Evolutionary conservation across 2,113 vertebrate species (phyloP), one percentile per base, ranked within the genome.

Genomic region (Paramormyrops kingsleyae): DNA sequence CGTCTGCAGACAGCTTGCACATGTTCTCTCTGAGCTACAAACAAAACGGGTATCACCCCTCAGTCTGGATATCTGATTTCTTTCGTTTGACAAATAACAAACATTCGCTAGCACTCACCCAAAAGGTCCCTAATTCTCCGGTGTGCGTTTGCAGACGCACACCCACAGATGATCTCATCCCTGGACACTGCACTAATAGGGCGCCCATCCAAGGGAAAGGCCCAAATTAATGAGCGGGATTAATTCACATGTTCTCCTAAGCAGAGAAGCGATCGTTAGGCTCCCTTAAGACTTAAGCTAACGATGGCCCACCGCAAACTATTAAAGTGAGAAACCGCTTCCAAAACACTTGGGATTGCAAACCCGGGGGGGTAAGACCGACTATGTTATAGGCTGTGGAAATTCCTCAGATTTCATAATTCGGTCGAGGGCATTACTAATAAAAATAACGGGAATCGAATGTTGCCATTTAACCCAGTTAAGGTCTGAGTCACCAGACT

Each of bases 291-390:
- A 52, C 15, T 89, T 31, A 46, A 31, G 42, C 83, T 89, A 59
- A 89, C 53, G 31, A 62, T 86, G 89, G 52, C 80, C 74, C 74
- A 80, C 74, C 35, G 35, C 74, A 80, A 80, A 80, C 35, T 80
- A 15, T 42, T 80, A 80, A 19, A 80, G 35, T 42, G 17, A 80
- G 35, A 80, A 62, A 46, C 21, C 21, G n/a, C 83, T 47, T 89
- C 84, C 19, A 46, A 86, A 86, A 66, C 52, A 39, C 42, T 62
- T 85, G 19, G 56, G 47, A 89, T 24, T 31, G 62, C 62, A 31
- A 31, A 70, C n/a, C 27, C 27, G 10, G 27, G n/a, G 27, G 44
- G 5, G 44, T 56, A 31, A 13, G 10, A 31, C 62, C 3, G 10
- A 27, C 62, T 70, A 12, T 70, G 10, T 5, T 31, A 27, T 13